Evolutionary conservation across 1,140 invertebrate species (phyloP).

Genomic region (Drosophila athabasca): DNA sequence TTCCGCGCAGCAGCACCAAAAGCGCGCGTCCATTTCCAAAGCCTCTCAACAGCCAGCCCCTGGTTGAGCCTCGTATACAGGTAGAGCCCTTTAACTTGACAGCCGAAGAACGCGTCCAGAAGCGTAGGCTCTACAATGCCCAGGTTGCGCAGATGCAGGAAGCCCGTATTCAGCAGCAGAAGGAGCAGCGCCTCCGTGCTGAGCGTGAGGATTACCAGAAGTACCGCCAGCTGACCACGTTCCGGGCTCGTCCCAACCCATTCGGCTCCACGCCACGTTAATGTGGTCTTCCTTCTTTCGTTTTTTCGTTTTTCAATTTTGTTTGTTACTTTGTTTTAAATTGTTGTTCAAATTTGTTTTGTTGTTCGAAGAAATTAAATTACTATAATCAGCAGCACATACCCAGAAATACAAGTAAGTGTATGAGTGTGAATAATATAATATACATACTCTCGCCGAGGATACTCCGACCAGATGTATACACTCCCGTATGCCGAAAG

Average conservation of each 20-base stretch:
- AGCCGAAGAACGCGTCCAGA: conserved; percentile 47
- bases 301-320: conserved; percentile 11
- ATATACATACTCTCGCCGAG: too few species aligned
- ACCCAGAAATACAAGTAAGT: conserved; percentile 11
- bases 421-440: conserved; percentile 15
- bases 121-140: conserved; percentile 51
- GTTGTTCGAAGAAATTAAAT: conserved; percentile 46
- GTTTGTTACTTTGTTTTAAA: conserved; percentile 19
- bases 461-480: not conserved
- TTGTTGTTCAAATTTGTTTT: conserved; percentile 47
- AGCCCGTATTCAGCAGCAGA: conserved; percentile 30
- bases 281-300: not conserved
- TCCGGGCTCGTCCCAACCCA: conserved; percentile 56
- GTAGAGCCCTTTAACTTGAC: conserved; percentile 50
- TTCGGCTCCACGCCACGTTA: conserved; percentile 27
- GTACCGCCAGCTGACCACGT: conserved; percentile 54
- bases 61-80: not conserved
- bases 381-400: conserved; percentile 48
- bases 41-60: conserved; percentile 8
- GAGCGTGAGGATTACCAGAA: conserved; percentile 42
- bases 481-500: too few species aligned
- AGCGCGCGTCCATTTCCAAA: conserved; percentile 15
- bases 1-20: conserved; percentile 7
- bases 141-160: conserved; percentile 34
- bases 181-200: conserved; percentile 31